Evolutionary conservation across 2,113 vertebrate genomes (phyloP).

Genomic region (Anarrhichthys ocellatus): DNA sequence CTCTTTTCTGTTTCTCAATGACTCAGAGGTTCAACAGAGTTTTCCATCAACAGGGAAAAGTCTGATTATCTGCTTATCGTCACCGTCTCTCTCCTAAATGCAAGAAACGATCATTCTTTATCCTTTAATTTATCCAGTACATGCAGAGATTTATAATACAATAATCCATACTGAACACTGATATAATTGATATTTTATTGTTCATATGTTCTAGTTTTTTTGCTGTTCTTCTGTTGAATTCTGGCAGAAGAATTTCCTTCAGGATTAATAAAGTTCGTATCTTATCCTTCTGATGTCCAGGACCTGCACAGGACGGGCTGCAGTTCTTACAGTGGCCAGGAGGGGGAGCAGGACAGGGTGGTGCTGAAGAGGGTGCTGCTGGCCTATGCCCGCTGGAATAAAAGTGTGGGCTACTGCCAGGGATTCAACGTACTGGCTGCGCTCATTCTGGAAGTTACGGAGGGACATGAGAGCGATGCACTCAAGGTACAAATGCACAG

Average conservation of each 20-base stretch:
- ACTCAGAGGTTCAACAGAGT: slow-evolving; percentile 47
- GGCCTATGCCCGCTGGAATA: slow-evolving; percentile 80
- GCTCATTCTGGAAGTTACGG: slow-evolving; percentile 77
- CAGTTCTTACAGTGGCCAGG: slow-evolving; percentile 80
- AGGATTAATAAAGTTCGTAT: background rate
- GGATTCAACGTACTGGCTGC: slow-evolving; percentile 80
- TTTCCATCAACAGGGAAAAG: slow-evolving; percentile 38
- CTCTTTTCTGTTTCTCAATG: slow-evolving; percentile 16
- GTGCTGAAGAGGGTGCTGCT: slow-evolving; percentile 80
- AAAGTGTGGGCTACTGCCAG: slow-evolving; percentile 78
- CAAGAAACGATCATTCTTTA: background rate
- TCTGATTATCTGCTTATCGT: background rate
- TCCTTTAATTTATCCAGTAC: background rate
- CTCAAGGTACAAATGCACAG: slow-evolving; percentile 63
- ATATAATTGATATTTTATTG: too few species aligned
- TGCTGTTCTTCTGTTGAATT: background rate
- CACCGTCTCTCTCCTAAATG: background rate
- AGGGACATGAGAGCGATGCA: slow-evolving; percentile 78
- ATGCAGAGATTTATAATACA: background rate
- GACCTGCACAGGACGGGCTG: slow-evolving; percentile 82
- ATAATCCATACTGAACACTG: background rate
- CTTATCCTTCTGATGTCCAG: slow-evolving; percentile 32
- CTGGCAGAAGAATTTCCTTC: background rate
- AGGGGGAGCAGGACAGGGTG: slow-evolving; percentile 80
- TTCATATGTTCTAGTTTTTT: background rate